These are phyloP conservation scores for Ciconia boyciana DNA, from an alignment of 2,113 vertebrate species.

Conservation along the genomic window DNA sequence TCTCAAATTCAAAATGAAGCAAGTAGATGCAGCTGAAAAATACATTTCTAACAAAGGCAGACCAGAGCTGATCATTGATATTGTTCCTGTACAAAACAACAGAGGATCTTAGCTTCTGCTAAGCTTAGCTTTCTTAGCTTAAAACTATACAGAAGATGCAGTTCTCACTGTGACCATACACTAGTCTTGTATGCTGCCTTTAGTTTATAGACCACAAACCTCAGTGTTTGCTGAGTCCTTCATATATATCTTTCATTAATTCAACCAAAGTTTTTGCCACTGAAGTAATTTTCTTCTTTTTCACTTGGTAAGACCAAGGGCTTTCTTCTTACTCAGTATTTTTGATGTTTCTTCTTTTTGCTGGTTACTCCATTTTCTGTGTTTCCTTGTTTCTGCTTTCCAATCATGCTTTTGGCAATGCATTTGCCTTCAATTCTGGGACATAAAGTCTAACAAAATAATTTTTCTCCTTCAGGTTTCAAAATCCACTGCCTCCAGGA, in stretches of 20 bases:
- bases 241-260: not conserved
- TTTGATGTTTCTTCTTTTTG: not conserved
- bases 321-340: not conserved
- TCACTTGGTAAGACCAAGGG: not conserved
- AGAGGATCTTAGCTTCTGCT: not conserved
- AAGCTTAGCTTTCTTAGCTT: not conserved
- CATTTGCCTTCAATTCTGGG: not conserved
- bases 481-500: not conserved
- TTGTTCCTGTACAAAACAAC: not conserved
- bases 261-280: not conserved
- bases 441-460: not conserved
- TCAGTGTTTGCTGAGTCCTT: not conserved
- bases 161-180: fast-evolving
- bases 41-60: not conserved
- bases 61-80: not conserved
- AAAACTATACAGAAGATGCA: not conserved
- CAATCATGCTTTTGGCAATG: not conserved
- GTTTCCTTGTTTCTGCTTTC: not conserved
- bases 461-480: not conserved
- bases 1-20: not conserved
- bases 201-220: not conserved
- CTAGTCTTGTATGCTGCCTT: fast-evolving
- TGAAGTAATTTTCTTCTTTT: not conserved
- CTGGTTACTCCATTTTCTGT: not conserved
- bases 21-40: not conserved